These are phyloP conservation scores for Hippocampus barbouri DNA, from an alignment of 2,113 vertebrate genomes.

Conservation along the genomic window DNA sequence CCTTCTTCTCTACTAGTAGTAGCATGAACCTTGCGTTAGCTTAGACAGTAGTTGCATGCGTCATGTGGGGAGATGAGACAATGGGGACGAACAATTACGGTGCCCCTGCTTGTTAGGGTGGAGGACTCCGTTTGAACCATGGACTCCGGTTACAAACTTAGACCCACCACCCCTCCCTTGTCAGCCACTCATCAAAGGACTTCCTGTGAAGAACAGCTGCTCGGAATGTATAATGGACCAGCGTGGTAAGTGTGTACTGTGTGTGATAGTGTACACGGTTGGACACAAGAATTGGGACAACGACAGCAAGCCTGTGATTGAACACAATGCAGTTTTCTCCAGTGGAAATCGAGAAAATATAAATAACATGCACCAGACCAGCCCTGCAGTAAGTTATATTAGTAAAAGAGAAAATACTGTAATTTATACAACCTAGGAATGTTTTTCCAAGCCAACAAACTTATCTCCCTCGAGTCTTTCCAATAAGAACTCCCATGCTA, in stretches of 20 bases:
- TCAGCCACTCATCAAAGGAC: constrained; percentile 57
- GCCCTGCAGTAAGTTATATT: too few relatives aligned
- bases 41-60: constrained; percentile 61
- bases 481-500: too few relatives aligned
- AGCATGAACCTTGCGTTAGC: constrained; percentile 66
- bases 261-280: neutral
- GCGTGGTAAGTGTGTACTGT: constrained; percentile 7
- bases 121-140: constrained; percentile 55
- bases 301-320: too few relatives aligned
- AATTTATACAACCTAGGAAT: too few relatives aligned
- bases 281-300: constrained; percentile 3
- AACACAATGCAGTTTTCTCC: neutral
- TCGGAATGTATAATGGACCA: constrained; percentile 60
- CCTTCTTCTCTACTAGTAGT: constrained; percentile 61
- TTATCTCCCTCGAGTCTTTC: too few relatives aligned
- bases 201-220: constrained; percentile 65
- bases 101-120: constrained; percentile 42
- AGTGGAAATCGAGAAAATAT: neutral
- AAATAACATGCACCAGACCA: too few relatives aligned
- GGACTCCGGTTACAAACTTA: constrained; percentile 40
- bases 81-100: neutral
- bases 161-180: constrained; percentile 11
- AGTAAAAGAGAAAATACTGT: too few relatives aligned
- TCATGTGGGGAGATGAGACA: constrained; percentile 24
- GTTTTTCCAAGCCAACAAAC: too few relatives aligned